Conservation (phyloP, 2,888 invertebrate genomes). For the Idaea biselata region DNA sequence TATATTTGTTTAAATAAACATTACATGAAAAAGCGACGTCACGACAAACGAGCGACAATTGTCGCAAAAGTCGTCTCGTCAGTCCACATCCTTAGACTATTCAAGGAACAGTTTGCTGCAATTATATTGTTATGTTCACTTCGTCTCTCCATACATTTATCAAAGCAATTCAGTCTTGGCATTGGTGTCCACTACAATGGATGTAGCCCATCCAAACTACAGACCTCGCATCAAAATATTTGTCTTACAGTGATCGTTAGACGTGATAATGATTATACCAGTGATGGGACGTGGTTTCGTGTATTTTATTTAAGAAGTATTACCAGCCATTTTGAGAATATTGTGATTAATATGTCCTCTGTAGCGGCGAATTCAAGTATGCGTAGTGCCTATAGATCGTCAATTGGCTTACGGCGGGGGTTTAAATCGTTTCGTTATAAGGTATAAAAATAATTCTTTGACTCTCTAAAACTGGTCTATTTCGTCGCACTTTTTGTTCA, state of each 20-base stretch:
- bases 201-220: constrained; percentile 45
- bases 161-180: constrained; percentile 71
- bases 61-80: neutral
- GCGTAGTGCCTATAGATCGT: constrained; percentile 72
- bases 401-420: constrained; percentile 73
- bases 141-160: constrained; percentile 68
- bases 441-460: constrained; percentile 56
- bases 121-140: constrained; percentile 79
- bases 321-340: constrained; percentile 21
- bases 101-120: constrained; percentile 76
- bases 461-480: constrained; percentile 26
- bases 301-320: constrained; percentile 20
- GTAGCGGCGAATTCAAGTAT: constrained; percentile 71
- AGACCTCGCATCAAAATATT: constrained; percentile 36
- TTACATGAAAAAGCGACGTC: neutral
- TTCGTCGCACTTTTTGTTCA: constrained; percentile 23
- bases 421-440: constrained; percentile 75
- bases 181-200: constrained; percentile 66
- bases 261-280: constrained; percentile 40
- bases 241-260: constrained; percentile 34
- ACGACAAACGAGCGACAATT: neutral
- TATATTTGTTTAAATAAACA: neutral
- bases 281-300: constrained; percentile 45
- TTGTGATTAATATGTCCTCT: constrained; percentile 70
- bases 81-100: constrained; percentile 55